These are phyloP conservation scores for Apoderus coryli DNA, from an alignment of 2,888 invertebrate species.

Conservation along the genomic window DNA sequence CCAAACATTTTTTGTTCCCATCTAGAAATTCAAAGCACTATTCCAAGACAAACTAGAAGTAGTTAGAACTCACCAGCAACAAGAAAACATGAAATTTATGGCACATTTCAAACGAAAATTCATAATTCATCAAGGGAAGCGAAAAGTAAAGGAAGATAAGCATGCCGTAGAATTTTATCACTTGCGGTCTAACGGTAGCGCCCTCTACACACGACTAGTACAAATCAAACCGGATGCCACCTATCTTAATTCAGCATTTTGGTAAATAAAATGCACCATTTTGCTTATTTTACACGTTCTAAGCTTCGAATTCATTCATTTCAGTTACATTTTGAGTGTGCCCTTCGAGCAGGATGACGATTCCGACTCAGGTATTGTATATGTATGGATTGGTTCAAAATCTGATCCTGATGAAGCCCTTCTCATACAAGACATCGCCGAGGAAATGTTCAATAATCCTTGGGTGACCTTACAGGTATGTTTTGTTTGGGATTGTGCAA, in stretches of 20 bases:
- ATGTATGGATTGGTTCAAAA: conserved; percentile 88
- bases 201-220: conserved; percentile 81
- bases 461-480: conserved; percentile 53
- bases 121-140: conserved; percentile 78
- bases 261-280: conserved; percentile 47
- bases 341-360: conserved; percentile 78
- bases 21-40: conserved; percentile 74
- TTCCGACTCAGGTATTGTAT: conserved; percentile 69
- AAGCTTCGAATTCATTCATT: too few species aligned
- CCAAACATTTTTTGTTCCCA: too few species aligned
- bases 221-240: conserved; percentile 79
- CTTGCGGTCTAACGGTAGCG: conserved; percentile 88
- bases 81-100: conserved; percentile 96
- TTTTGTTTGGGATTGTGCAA: neutral
- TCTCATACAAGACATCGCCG: conserved; percentile 83
- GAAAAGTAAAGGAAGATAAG: conserved; percentile 37
- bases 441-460: conserved; percentile 77
- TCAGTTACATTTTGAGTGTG: conserved; percentile 81
- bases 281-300: neutral
- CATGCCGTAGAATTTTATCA: conserved; percentile 82
- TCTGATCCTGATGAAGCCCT: conserved; percentile 73
- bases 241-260: conserved; percentile 85
- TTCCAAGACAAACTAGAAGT: conserved; percentile 88
- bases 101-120: conserved; percentile 93
- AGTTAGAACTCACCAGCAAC: conserved; percentile 93